phyloP scores from a whole-genome alignment of 2,888 invertebrate species.

The Apodemia hepburni region DNA sequence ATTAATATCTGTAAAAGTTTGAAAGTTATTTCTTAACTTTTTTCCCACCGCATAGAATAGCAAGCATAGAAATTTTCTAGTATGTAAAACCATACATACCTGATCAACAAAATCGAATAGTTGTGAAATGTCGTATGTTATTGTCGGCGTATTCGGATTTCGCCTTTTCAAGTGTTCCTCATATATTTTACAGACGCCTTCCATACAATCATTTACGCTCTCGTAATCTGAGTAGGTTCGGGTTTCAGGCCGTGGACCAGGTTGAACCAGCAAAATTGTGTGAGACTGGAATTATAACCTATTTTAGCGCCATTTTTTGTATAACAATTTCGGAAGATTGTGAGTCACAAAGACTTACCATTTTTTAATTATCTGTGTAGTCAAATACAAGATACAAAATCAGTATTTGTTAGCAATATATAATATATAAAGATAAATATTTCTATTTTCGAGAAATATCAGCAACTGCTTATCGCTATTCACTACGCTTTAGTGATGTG shows the following conservation, averaged over 20 bases:
- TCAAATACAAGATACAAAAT: background rate
- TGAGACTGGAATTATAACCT: constrained; percentile 86
- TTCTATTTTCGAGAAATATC: constrained; percentile 26
- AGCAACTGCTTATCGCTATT: background rate
- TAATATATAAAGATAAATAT: background rate
- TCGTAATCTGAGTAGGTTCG: constrained; percentile 99
- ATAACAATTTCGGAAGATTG: constrained; percentile 40
- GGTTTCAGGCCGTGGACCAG: constrained; percentile 95
- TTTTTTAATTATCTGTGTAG: constrained; percentile 31
- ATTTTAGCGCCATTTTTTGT: constrained; percentile 53
- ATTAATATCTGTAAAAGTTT: background rate
- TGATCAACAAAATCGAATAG: constrained; percentile 99
- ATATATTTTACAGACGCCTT: constrained; percentile 99
- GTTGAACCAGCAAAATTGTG: constrained; percentile 97
- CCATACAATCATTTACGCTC: constrained; percentile 98
- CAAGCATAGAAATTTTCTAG: background rate
- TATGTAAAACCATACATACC: constrained; percentile 49
- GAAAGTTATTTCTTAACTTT: too few species aligned
- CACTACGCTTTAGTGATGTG: background rate
- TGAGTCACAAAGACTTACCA: constrained; percentile 41
- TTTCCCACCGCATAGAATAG: too few species aligned
- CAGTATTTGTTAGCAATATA: background rate
- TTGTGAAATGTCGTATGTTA: constrained; percentile 98
- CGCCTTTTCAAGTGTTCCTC: constrained; percentile 98
- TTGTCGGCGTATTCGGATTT: constrained; percentile 97